A percentile compares a stretch with the other conserved stretches of the same genome.
These are phyloP conservation scores for Sarcophilus harrisii DNA, from an alignment of 2,797 vertebrate species.

Conservation along the genomic window DNA sequence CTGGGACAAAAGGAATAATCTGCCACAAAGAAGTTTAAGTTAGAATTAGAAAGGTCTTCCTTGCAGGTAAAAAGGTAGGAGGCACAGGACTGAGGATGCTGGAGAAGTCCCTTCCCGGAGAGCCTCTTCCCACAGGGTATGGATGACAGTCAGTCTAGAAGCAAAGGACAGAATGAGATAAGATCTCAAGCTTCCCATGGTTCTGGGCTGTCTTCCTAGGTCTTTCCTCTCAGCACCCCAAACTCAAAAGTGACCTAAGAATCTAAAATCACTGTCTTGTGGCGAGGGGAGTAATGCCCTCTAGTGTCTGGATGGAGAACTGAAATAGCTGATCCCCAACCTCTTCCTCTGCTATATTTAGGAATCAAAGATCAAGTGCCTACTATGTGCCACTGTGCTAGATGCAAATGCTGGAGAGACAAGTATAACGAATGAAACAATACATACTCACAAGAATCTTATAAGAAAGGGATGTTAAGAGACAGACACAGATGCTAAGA, in stretches of 20 bases:
- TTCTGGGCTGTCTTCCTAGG: background rate
- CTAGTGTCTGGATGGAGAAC: constrained; percentile 70
- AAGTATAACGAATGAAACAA: background rate
- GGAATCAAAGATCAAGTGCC: background rate
- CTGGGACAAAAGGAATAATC: background rate
- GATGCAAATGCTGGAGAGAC: background rate
- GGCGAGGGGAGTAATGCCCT: constrained; percentile 65
- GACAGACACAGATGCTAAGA: background rate
- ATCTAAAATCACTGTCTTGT: background rate
- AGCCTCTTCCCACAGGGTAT: background rate
- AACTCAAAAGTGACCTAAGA: background rate
- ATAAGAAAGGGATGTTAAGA: background rate
- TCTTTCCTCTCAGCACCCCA: constrained; percentile 5
- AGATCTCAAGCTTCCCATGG: background rate
- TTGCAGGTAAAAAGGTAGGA: background rate
- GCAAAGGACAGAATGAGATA: background rate
- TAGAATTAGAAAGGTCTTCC: background rate
- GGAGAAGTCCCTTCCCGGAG: background rate
- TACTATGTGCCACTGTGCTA: background rate
- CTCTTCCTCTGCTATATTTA: background rate
- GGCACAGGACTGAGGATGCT: background rate
- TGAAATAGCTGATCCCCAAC: background rate
- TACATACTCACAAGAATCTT: background rate
- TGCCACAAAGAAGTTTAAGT: background rate
- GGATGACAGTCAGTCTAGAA: background rate